These are phyloP conservation scores for Nyctibius grandis DNA, from an alignment of 2,797 vertebrate species.

Conservation along the genomic window DNA sequence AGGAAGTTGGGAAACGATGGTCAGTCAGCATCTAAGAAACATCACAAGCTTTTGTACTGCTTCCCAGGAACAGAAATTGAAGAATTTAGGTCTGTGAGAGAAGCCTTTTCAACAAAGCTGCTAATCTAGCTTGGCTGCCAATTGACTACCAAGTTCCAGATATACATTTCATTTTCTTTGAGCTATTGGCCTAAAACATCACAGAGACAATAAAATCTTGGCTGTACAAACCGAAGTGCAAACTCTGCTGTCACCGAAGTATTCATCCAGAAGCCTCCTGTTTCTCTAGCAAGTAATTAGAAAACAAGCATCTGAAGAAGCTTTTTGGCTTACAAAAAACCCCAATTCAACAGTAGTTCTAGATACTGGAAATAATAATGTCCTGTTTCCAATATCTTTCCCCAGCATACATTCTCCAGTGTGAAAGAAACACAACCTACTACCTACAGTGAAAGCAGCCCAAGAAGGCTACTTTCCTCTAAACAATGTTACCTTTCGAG, in stretches of 20 bases:
- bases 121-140: background rate
- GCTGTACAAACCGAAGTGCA: background rate
- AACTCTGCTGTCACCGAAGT: background rate
- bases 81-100: background rate
- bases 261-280: background rate
- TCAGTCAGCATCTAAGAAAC: conserved; percentile 23
- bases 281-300: background rate
- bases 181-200: background rate
- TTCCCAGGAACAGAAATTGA: conserved; percentile 34
- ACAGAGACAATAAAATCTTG: background rate
- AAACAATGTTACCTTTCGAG: background rate
- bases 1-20: conserved; percentile 2
- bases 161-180: background rate
- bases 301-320: background rate
- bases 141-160: background rate
- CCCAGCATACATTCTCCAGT: background rate
- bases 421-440: background rate
- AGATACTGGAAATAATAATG: background rate
- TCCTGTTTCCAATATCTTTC: background rate
- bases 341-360: background rate
- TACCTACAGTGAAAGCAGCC: background rate
- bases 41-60: conserved; percentile 5
- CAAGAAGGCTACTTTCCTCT: background rate
- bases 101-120: background rate
- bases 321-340: background rate